Percentiles rank a stretch among this genome's conserved stretches.
These are phyloP conservation scores for Gambusia holbrooki DNA, from an alignment of 2,113 vertebrate species.

Conservation along the genomic window DNA sequence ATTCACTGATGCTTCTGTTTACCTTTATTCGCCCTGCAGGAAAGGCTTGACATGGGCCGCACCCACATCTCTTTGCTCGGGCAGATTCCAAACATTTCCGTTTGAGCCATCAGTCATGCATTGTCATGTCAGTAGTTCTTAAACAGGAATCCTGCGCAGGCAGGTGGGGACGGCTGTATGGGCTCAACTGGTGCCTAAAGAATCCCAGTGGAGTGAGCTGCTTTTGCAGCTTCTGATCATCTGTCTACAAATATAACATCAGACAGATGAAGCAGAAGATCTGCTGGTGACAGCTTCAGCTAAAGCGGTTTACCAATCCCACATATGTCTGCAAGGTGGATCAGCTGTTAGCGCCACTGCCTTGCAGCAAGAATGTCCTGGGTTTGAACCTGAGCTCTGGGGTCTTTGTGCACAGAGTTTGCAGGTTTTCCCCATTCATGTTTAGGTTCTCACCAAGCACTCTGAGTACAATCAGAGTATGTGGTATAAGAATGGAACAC, in stretches of 20 bases:
- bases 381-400: too few species aligned
- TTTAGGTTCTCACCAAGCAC: too few species aligned
- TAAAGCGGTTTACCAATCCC: neutral
- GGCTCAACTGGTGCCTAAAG: slow-evolving; percentile 1
- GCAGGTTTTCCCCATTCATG: too few species aligned
- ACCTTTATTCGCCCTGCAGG: slow-evolving; percentile 24
- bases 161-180: slow-evolving; percentile 22
- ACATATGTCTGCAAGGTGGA: neutral
- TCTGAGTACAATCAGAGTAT: too few species aligned
- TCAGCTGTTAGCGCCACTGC: too few species aligned
- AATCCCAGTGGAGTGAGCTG: slow-evolving; percentile 12
- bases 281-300: slow-evolving; percentile 14
- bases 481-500: too few species aligned
- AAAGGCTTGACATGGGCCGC: neutral
- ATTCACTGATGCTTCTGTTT: neutral
- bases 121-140: slow-evolving; percentile 22
- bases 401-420: too few species aligned
- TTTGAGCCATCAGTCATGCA: slow-evolving; percentile 8
- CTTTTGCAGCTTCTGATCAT: slow-evolving; percentile 24
- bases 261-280: slow-evolving; percentile 3
- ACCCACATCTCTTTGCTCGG: slow-evolving; percentile 9
- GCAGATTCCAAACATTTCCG: slow-evolving; percentile 53
- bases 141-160: slow-evolving; percentile 27
- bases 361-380: too few species aligned
- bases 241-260: slow-evolving; percentile 23